Percentiles rank a stretch among this genome's conserved stretches.
Evolutionary conservation across 2,797 vertebrate species (phyloP).

Genomic region (Limnodromus scolopaceus): DNA sequence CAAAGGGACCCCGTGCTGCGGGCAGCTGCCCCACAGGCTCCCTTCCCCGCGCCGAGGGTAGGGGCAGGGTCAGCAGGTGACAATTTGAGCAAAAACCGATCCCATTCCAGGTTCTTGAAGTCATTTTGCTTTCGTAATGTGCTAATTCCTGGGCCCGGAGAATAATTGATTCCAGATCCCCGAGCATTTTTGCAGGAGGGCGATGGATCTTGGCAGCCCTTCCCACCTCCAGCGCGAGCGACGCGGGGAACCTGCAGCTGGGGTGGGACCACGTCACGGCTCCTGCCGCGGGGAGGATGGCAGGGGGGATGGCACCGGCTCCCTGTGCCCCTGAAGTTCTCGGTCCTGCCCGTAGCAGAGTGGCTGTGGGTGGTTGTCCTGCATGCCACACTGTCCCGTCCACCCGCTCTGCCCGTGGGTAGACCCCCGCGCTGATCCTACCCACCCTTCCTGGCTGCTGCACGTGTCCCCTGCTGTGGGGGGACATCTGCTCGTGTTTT

Average conservation of each 20-base stretch:
- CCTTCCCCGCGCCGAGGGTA: background rate
- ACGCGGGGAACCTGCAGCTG: background rate
- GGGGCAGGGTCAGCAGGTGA: background rate
- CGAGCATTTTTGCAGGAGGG: background rate
- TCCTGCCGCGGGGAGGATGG: background rate
- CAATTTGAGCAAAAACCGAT: slow-evolving; percentile 36
- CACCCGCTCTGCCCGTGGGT: rapidly evolving
- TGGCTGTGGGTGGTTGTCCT: background rate
- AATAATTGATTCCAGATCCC: slow-evolving; percentile 45
- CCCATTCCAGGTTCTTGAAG: slow-evolving; percentile 46
- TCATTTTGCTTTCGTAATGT: slow-evolving; percentile 7
- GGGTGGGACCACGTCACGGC: rapidly evolving
- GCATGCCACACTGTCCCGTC: rapidly evolving
- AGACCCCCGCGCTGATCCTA: background rate
- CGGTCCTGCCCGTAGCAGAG: background rate
- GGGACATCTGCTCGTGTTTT: background rate
- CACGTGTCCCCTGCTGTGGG: rapidly evolving
- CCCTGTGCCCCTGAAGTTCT: rapidly evolving
- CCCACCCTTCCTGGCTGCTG: background rate
- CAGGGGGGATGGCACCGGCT: background rate
- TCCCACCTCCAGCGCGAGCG: background rate
- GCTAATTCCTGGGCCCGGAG: slow-evolving; percentile 23
- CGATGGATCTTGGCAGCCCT: background rate
- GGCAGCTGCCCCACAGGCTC: background rate
- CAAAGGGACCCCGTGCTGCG: rapidly evolving